Conservation (phyloP, 2,888 invertebrate genomes). For the Luperina testacea region DNA sequence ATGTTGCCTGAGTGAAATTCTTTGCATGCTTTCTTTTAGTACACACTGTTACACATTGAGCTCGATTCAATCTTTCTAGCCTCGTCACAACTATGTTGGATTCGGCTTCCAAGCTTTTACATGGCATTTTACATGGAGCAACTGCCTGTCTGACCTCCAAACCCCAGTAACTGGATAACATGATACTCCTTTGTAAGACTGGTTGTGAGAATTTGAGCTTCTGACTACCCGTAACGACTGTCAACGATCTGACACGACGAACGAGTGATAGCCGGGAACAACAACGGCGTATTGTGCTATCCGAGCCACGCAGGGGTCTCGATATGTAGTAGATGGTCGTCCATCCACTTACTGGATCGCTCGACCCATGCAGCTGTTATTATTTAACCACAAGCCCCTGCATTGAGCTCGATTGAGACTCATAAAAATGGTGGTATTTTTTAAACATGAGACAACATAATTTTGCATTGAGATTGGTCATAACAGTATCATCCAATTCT, state of each 20-base stretch:
- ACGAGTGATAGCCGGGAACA: too few species aligned
- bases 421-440: not conserved
- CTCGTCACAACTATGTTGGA: not conserved
- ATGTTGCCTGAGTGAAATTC: not conserved
- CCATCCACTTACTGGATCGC: too few species aligned
- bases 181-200: not conserved
- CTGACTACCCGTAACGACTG: too few species aligned
- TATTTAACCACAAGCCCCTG: too few species aligned
- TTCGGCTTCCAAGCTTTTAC: not conserved
- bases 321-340: too few species aligned
- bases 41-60: not conserved
- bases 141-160: not conserved
- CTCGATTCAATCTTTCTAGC: not conserved
- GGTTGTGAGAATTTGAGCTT: too few species aligned
- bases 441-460: not conserved
- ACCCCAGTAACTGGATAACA: not conserved
- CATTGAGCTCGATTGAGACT: not conserved
- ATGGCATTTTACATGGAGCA: not conserved
- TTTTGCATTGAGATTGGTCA: not conserved
- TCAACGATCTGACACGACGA: too few species aligned
- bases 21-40: not conserved
- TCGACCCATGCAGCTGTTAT: too few species aligned
- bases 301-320: too few species aligned
- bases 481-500: not conserved
- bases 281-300: too few species aligned